Percentiles rank a stretch among this genome's conserved stretches.
Evolutionary conservation across 2,888 invertebrate species (phyloP).

Genomic region (Lithosia quadra): DNA sequence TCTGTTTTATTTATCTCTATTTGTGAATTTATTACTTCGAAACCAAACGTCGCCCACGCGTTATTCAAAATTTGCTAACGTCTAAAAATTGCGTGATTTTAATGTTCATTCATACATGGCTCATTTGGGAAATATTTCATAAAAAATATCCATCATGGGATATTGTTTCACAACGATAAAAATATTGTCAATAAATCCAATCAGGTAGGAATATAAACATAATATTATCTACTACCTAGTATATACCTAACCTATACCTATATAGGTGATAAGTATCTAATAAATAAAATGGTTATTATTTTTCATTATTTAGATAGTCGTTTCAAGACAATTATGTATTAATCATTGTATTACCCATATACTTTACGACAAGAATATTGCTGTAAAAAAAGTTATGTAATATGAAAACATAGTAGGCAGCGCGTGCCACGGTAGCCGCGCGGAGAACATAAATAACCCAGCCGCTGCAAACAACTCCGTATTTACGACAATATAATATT

Average conservation of each 20-base stretch:
- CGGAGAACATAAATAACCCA: conserved; percentile 77
- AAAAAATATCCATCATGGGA: conserved; percentile 20
- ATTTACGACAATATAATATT: conserved; percentile 84
- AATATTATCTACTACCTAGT: not conserved
- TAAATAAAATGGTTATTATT: not conserved
- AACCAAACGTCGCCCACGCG: conserved; percentile 44
- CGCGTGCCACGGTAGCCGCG: conserved; percentile 80
- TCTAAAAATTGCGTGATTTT: conserved; percentile 37
- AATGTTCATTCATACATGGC: conserved; percentile 17
- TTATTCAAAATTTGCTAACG: conserved; percentile 39
- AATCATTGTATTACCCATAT: not conserved
- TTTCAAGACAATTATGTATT: not conserved
- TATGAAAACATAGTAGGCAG: conserved; percentile 57
- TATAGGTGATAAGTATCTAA: not conserved
- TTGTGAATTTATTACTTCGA: conserved; percentile 44
- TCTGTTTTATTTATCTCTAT: conserved; percentile 26
- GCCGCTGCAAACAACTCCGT: conserved; percentile 75
- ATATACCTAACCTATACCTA: not conserved
- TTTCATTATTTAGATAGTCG: not conserved
- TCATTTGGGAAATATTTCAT: conserved; percentile 25
- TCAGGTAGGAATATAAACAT: not conserved
- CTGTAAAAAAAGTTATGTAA: conserved; percentile 40
- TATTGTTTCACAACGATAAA: conserved; percentile 26
- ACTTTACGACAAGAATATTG: conserved; percentile 8
- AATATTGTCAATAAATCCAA: not conserved